Base-by-base conservation (phyloP, 2,113 vertebrate genomes). In the Numenius arquata region DNA sequence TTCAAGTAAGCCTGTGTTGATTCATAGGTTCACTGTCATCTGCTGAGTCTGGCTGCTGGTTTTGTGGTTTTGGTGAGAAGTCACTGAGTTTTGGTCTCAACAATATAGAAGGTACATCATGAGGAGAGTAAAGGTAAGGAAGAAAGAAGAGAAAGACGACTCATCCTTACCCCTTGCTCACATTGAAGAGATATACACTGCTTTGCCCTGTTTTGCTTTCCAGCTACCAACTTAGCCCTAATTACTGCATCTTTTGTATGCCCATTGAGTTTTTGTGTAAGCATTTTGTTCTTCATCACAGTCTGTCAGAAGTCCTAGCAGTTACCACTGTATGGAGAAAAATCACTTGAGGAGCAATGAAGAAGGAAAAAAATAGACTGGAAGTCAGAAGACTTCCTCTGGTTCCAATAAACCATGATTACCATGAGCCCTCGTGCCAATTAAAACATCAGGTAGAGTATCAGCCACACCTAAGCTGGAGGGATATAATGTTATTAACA, bases 391-490 rank as follows among this genome's bases (percentile, higher is more conserved):
- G 20, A 55, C 70, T 96, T 95, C 73, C 77, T 96, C 75, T 82
- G 36, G 34, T 89, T 95, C 58, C 61, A 67, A 83, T 88, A 93
- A 94, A 84, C 38, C 72, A 62, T 95, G 92, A 96, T 94, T 95
- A 88, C 62, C 62, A 52, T 19, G 70, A 89, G 78, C 40, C 62
- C 59, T 88, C 8, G 3, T 95, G 95, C 85, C 95, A 93, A 72
- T 94, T 91, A 96, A 95, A 95, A 89, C 67, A 92, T 59, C 84
- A 78, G 62, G n/a, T 27, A 80, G 74, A 88, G 43, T 50, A 97
- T 82, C 78, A 91, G 63, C 85, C 90, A 85, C 92, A 52, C 87
- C 94, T 95, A 70, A 90, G 85, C 93, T 90, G 87, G 40, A 97
- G 85, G 90, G 68, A 32, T 75, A 53, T 23, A 62, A 84, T 78